Conservation (phyloP, 2,888 invertebrate species). For the Scaptomyza caliginosa region DNA sequence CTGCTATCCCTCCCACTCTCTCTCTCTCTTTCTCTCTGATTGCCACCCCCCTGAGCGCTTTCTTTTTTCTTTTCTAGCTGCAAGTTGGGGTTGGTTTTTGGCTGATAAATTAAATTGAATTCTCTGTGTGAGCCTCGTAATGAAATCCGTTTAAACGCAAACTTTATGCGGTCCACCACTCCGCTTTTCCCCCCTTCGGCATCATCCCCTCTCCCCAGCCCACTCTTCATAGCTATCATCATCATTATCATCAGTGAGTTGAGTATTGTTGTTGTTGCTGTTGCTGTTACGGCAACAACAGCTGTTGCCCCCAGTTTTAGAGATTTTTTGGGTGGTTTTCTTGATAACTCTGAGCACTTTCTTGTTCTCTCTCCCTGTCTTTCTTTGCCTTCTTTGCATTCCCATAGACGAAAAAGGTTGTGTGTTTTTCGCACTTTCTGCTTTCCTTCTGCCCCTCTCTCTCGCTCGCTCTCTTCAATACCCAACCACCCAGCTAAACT, state of each 20-base stretch:
- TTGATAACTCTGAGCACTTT: conserved; percentile 29
- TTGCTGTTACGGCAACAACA: conserved; percentile 36
- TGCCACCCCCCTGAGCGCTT: not conserved
- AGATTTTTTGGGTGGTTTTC: conserved; percentile 57
- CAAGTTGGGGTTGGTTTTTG: conserved; percentile 40
- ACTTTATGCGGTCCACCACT: conserved; percentile 35
- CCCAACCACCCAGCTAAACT: not conserved
- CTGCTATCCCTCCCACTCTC: not conserved
- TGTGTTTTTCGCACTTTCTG: conserved; percentile 1
- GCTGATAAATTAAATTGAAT: conserved; percentile 74
- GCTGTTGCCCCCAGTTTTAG: conserved; percentile 12
- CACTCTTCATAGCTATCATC: conserved; percentile 18
- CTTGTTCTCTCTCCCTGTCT: not conserved
- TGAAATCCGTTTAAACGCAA: conserved; percentile 77
- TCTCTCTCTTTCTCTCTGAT: not conserved
- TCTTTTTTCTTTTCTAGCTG: not conserved
- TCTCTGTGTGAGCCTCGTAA: conserved; percentile 53
- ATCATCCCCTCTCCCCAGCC: not conserved
- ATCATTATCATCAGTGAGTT: conserved; percentile 30
- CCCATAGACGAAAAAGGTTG: conserved; percentile 25
- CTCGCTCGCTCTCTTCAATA: too few species aligned
- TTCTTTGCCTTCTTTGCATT: conserved; percentile 18
- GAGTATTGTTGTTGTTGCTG: conserved; percentile 36
- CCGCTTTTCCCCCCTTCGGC: not conserved
- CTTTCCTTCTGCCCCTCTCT: not conserved